Conservation (phyloP, 2,888 invertebrate genomes). For the Alcis repandata region DNA sequence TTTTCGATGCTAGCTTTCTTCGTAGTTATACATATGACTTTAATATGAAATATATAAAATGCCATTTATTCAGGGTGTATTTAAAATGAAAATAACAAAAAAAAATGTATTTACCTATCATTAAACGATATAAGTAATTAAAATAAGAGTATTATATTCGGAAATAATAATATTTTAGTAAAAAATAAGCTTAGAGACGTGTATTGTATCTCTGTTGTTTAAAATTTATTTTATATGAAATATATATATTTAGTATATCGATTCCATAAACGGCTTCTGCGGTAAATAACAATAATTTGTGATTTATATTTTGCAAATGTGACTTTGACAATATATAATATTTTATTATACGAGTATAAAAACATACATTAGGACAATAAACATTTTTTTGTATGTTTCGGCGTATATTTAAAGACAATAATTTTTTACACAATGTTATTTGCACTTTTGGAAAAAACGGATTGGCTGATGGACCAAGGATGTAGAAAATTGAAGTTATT, state of each 20-base stretch:
- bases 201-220: slow-evolving; percentile 1
- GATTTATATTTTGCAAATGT: slow-evolving; percentile 63
- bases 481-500: not conserved
- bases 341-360: slow-evolving; percentile 47
- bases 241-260: slow-evolving; percentile 28
- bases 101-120: slow-evolving; percentile 27
- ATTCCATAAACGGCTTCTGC: slow-evolving; percentile 45
- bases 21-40: slow-evolving; percentile 23
- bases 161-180: not conserved
- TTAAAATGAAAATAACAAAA: slow-evolving; percentile 29
- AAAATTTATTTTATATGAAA: slow-evolving; percentile 9
- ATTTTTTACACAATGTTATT: slow-evolving; percentile 48
- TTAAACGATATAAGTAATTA: not conserved
- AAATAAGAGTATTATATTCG: not conserved
- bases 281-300: slow-evolving; percentile 35
- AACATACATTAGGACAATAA: slow-evolving; percentile 55
- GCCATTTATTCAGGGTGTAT: slow-evolving; percentile 67
- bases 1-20: slow-evolving; percentile 26
- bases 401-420: slow-evolving; percentile 41
- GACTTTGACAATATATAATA: slow-evolving; percentile 81
- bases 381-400: slow-evolving; percentile 29
- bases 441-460: slow-evolving; percentile 47
- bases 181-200: slow-evolving; percentile 7
- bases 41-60: slow-evolving; percentile 34
- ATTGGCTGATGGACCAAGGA: slow-evolving; percentile 62